These are phyloP conservation scores for Schizaphis graminum DNA, from an alignment of 2,888 invertebrate species.

Conservation along the genomic window DNA sequence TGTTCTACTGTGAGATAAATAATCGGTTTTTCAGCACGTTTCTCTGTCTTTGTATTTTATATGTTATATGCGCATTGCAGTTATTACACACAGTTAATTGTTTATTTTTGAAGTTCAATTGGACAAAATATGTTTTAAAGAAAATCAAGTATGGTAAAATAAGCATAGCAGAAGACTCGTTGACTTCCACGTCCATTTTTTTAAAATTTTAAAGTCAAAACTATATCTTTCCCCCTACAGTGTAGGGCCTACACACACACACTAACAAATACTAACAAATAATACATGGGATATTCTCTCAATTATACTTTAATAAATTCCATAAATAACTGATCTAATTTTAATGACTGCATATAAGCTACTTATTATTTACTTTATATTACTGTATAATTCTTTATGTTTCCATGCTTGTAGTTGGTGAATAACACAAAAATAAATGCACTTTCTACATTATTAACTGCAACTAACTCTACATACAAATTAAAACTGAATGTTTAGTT, in stretches of 20 bases:
- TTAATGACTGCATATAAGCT: not conserved
- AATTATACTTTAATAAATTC: not conserved
- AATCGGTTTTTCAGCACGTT: not conserved
- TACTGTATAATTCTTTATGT: not conserved
- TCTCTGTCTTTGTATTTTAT: not conserved
- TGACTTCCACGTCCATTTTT: not conserved
- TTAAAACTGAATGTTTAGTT: no score
- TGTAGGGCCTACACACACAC: no score
- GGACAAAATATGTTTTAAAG: not conserved
- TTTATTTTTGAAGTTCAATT: not conserved
- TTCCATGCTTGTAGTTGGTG: not conserved
- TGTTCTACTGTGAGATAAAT: not conserved
- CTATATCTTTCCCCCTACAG: not conserved
- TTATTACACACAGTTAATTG: not conserved
- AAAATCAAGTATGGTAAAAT: not conserved
- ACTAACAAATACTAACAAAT: not conserved
- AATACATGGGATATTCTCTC: not conserved
- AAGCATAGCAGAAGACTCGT: not conserved
- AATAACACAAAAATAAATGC: not conserved
- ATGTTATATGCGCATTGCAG: not conserved
- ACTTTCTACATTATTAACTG: not conserved
- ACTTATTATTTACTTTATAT: not conserved
- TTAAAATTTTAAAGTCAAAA: not conserved
- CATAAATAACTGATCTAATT: not conserved
- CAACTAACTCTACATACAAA: not conserved